Evolutionary conservation across 2,797 vertebrate species (phyloP).

Genomic region (Buphagus erythrorhynchus): DNA sequence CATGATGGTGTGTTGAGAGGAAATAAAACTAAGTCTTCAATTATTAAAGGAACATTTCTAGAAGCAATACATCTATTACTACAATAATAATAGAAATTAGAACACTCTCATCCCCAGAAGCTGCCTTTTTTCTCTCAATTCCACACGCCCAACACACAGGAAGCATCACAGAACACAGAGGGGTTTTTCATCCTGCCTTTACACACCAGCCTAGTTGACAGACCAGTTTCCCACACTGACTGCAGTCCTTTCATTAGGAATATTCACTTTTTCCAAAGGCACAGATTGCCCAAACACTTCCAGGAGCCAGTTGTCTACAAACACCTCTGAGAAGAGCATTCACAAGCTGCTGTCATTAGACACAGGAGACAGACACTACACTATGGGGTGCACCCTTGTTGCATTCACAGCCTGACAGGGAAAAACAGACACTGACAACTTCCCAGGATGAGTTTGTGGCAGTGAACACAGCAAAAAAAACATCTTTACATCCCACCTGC

Average conservation of each 20-base stretch:
- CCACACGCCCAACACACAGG: background rate
- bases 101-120: background rate
- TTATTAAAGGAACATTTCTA: background rate
- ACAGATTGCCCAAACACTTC: background rate
- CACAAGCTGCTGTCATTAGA: background rate
- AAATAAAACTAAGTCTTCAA: slow-evolving; percentile 12
- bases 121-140: background rate
- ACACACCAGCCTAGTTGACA: background rate
- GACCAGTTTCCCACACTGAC: background rate
- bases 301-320: background rate
- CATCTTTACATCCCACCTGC: background rate
- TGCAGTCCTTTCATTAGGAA: background rate
- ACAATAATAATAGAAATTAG: background rate
- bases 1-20: background rate
- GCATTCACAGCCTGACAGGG: background rate
- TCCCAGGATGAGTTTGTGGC: background rate
- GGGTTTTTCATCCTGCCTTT: background rate
- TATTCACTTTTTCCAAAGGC: background rate
- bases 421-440: background rate
- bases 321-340: background rate
- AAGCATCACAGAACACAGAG: background rate
- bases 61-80: background rate
- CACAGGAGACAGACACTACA: background rate
- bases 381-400: fast-evolving
- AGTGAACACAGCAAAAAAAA: background rate